Conservation (phyloP, 2,113 vertebrate genomes). For the Oryzias woworae region DNA sequence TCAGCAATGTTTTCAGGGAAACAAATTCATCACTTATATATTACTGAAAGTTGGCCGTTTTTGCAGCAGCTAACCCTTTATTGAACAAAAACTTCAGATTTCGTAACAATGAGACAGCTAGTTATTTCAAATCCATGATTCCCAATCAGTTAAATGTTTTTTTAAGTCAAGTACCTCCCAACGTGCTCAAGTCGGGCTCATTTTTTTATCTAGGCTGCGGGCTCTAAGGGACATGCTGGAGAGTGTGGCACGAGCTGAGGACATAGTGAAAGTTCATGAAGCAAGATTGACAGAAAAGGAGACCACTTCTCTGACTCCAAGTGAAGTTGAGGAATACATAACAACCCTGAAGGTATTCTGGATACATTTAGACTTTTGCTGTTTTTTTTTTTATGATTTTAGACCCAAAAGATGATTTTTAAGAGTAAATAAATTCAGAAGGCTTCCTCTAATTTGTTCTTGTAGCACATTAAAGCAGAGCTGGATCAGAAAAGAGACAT, state of each 20-base stretch:
- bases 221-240: conserved; percentile 84
- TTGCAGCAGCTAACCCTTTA: background rate
- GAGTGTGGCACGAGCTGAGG: conserved; percentile 84
- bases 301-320: conserved; percentile 85
- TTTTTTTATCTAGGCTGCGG: conserved; percentile 77
- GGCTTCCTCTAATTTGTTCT: background rate
- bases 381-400: background rate
- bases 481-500: conserved; percentile 85
- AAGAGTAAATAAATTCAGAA: background rate
- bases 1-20: background rate
- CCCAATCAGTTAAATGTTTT: no score
- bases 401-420: background rate
- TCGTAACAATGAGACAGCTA: no score
- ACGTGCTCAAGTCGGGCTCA: no score
- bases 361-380: background rate
- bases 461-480: conserved; percentile 85
- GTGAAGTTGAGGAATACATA: conserved; percentile 87
- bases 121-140: no score
- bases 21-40: background rate
- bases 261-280: conserved; percentile 91
- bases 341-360: conserved; percentile 81
- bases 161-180: no score
- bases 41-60: no score
- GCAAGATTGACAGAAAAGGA: conserved; percentile 92
- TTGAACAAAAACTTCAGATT: no score